Percentiles rank a stretch among this genome's conserved stretches.
These are phyloP conservation scores for Malacoctenus gilli DNA, from an alignment of 2,797 vertebrate genomes.

Conservation along the genomic window DNA sequence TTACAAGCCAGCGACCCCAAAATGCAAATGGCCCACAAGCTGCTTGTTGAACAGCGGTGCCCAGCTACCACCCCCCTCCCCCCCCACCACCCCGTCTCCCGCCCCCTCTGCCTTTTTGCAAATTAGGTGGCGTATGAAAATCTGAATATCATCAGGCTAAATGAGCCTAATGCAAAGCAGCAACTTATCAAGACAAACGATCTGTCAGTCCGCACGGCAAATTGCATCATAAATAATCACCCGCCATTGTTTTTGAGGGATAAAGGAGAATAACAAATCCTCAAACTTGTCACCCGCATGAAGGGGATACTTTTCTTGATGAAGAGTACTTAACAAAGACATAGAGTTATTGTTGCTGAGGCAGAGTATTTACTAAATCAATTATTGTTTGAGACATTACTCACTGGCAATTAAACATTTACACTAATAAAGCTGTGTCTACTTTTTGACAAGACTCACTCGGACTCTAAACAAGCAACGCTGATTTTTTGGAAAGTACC, in stretches of 20 bases:
- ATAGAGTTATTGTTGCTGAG: constrained; percentile 52
- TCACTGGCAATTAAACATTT: constrained; percentile 26
- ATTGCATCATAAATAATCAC: constrained; percentile 82
- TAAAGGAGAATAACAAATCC: constrained; percentile 79
- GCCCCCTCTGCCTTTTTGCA: constrained; percentile 74
- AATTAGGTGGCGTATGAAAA: constrained; percentile 81
- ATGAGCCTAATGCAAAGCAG: constrained; percentile 81
- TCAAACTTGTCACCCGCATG: constrained; percentile 70
- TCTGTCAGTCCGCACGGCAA: constrained; percentile 77
- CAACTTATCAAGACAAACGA: constrained; percentile 83
- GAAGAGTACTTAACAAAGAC: constrained; percentile 67
- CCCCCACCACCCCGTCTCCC: too few species aligned
- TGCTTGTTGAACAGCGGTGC: constrained; percentile 59
- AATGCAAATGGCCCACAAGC: constrained; percentile 76
- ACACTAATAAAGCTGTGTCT: constrained; percentile 8
- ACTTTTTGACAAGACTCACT: constrained; percentile 9
- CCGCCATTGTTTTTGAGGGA: constrained; percentile 76
- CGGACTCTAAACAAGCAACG: too few species aligned
- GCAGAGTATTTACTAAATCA: constrained; percentile 39
- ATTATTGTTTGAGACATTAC: constrained; percentile 45
- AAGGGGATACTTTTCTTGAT: constrained; percentile 76
- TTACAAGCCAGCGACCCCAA: constrained; percentile 78
- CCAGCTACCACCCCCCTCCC: constrained; percentile 8
- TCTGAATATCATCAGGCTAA: constrained; percentile 85
- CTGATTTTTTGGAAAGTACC: not conserved